These are phyloP conservation scores for Rallus crepitans DNA, from an alignment of 2,797 vertebrate genomes.

Conservation along the genomic window DNA sequence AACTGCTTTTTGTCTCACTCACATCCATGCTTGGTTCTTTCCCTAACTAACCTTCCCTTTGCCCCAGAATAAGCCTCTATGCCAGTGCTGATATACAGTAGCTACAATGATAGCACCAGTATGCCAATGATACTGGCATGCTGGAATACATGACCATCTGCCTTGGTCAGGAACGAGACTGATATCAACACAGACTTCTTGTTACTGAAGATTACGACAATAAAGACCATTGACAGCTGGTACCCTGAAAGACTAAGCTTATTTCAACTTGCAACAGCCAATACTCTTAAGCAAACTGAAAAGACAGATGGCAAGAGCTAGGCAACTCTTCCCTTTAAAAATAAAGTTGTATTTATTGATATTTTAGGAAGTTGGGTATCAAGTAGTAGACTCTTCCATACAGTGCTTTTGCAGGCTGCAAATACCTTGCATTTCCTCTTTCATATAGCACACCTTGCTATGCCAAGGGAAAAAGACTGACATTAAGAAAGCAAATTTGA, in stretches of 20 bases:
- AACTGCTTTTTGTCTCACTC: background rate
- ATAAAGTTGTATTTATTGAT: background rate
- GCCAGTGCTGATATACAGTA: background rate
- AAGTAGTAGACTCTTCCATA: background rate
- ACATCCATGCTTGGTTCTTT: background rate
- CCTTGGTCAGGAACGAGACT: background rate
- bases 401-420: background rate
- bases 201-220: background rate
- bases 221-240: slow-evolving; percentile 39
- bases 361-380: background rate
- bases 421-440: background rate
- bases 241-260: slow-evolving; percentile 7
- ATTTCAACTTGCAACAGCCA: slow-evolving; percentile 4
- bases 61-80: background rate
- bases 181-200: background rate
- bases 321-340: background rate
- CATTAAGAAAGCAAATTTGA: background rate
- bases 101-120: background rate
- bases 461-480: background rate
- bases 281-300: background rate
- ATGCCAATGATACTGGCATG: background rate
- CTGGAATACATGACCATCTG: background rate
- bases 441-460: background rate
- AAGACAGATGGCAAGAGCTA: slow-evolving; percentile 19
- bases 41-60: background rate